These are phyloP conservation scores for Tetraodon nigroviridis DNA, from an alignment of 2,113 vertebrate species.

Conservation along the genomic window DNA sequence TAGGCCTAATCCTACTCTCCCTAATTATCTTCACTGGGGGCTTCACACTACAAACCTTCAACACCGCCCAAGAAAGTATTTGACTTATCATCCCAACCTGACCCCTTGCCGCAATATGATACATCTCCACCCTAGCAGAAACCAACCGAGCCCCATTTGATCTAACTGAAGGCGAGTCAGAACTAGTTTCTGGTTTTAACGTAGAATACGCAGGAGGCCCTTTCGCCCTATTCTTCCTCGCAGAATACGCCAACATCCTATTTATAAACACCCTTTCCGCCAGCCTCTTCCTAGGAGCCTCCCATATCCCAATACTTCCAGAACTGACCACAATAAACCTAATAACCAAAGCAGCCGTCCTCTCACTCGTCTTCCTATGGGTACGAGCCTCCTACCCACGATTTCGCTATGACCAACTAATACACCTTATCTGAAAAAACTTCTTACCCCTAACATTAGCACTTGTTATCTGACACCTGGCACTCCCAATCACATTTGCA, in stretches of 20 bases:
- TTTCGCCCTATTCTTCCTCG: slow-evolving; percentile 38
- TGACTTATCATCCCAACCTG: slow-evolving; percentile 9
- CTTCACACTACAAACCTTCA: slow-evolving; percentile 22
- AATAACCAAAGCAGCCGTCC: not conserved
- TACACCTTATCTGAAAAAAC: slow-evolving; percentile 27
- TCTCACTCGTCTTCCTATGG: not conserved
- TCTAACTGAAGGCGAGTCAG: slow-evolving; percentile 31
- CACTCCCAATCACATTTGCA: not conserved
- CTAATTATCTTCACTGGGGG: slow-evolving; percentile 11
- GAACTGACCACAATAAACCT: rapidly evolving
- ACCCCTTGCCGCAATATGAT: slow-evolving; percentile 31
- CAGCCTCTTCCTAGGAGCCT: slow-evolving; percentile 14
- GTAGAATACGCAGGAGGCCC: slow-evolving; percentile 38
- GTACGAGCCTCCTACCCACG: slow-evolving; percentile 7
- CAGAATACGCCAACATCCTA: slow-evolving; percentile 39
- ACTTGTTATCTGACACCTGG: not conserved
- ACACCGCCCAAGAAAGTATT: slow-evolving; percentile 13
- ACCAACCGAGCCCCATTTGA: slow-evolving; percentile 41
- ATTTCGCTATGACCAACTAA: slow-evolving; percentile 16
- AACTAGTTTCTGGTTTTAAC: slow-evolving; percentile 29
- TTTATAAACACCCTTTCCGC: slow-evolving; percentile 22
- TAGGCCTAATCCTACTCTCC: slow-evolving; percentile 13
- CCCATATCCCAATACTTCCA: not conserved
- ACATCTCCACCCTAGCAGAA: slow-evolving; percentile 23
- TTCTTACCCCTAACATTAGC: slow-evolving; percentile 21